Evolutionary conservation across 2,113 vertebrate genomes (phyloP).

Genomic region (Brachypodius melanocephalos): DNA sequence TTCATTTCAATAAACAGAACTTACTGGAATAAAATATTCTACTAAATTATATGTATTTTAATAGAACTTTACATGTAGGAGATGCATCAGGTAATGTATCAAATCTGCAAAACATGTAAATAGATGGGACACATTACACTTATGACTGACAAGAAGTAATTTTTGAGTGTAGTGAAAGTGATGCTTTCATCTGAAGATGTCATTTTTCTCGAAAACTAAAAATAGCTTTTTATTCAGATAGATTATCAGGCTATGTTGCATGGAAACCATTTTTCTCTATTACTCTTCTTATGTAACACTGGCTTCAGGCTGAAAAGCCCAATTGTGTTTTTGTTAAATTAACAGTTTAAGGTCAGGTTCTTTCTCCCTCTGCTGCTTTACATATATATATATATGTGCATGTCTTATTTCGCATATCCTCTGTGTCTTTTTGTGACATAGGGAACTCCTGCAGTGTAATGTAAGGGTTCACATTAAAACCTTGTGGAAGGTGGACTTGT

Average conservation of each 20-base stretch:
- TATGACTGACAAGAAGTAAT: not conserved
- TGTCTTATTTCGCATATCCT: not conserved
- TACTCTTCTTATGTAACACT: constrained; percentile 39
- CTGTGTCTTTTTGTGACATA: not conserved
- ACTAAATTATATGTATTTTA: not conserved
- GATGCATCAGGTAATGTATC: not conserved
- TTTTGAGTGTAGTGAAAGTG: not conserved
- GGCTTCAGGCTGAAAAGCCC: constrained; percentile 28
- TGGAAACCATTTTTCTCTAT: constrained; percentile 62
- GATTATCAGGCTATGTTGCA: constrained; percentile 37
- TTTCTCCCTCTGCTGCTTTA: not conserved
- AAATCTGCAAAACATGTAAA: not conserved
- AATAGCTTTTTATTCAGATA: constrained; percentile 59
- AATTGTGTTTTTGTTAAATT: constrained; percentile 22
- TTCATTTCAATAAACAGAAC: not conserved
- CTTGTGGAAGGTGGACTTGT: not conserved
- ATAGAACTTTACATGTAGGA: not conserved
- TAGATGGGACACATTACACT: not conserved
- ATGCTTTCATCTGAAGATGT: constrained; percentile 55
- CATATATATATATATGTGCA: not conserved
- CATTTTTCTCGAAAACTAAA: constrained; percentile 61
- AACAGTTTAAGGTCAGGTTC: not conserved
- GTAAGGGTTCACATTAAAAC: not conserved
- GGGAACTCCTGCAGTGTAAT: not conserved
- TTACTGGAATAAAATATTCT: not conserved